Evolutionary conservation across 2,113 vertebrate genomes (phyloP), one percentile per base, ranked within the genome.

Genomic region (Phainopepla nitens): DNA sequence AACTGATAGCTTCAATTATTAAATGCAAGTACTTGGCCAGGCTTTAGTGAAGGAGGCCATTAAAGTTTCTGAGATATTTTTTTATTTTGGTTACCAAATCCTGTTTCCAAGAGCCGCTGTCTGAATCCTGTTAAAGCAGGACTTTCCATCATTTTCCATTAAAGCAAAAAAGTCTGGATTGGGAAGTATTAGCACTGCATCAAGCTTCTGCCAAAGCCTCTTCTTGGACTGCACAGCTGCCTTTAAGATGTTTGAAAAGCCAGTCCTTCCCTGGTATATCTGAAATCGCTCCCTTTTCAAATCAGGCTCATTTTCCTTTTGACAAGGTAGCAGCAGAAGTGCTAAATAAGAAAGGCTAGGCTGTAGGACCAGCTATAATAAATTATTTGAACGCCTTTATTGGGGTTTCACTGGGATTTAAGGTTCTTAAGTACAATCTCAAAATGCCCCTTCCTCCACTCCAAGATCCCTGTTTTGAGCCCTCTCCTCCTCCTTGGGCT

Each of bases 31-130:
- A 78, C n/a, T 93, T 96, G 92, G 82, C 86, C 80, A 75, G 68
- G 65, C 69, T 94, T 89, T 87, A 84, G 85, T 92, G 68, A 88
- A 81, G 72, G 76, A 83, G 68, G 31, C 65, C 82, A 65, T 92
- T 86, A 83, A 93, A 89, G 60, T 93, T 89, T 90, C 68, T 75
- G 80, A 93, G 90, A 78, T 77, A 29, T 56, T 88, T 96, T 39
- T 96, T 97, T 96, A 93, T 97, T 97, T 95, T 96, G 90, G 96
- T 96, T 96, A 96, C 96, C 79, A 92, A 96, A 68, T 68, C 60
- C 76, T 62, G 94, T 93, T 96, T 97, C 96, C 76, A 95, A 94
- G 90, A 95, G 28, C 45, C 47, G 60, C 62, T 35, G 73, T 73
- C 87, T 96, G 85, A 93, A 96, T 89, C 71, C 60, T 64, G 75